Base-by-base conservation (phyloP, 2,113 vertebrate genomes). In the Anguilla japonica region DNA sequence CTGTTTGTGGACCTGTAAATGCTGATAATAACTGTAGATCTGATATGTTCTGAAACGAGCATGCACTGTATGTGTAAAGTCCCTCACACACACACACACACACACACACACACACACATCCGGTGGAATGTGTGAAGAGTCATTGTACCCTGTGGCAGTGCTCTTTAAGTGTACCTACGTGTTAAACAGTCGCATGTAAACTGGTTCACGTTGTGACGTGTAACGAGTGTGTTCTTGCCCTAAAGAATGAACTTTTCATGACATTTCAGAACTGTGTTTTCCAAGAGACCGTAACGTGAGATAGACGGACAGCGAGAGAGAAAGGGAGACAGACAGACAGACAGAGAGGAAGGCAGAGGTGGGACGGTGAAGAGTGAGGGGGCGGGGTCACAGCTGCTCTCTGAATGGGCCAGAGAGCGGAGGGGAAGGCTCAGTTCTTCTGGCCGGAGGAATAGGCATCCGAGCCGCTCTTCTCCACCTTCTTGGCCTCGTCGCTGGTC, bases 381-480 rank as follows among this genome's bases (percentile, higher is more conserved):
- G 71, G 39, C 13, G 29, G 53, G 53, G 67, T n/a, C 50, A 18
- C 5, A 3, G 78, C 79, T 79, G 60, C 43, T 53, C 41, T 86
- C 75, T 53, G 26, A 81, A 11, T 41, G 56, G 6, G 39, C 2
- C 3, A 41, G 57, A 22, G 29, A 6, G 1, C 9, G 18, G 41
- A 75, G 3, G 41, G 8, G 84, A 41, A 39, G n/a, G n/a, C 92
- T 95, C 96, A 26, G 94, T 93, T 88, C 95, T 95, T 92, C 92
- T 92, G 89, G 92, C 92, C 18, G 90, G 88, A 88, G 91, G 83
- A 90, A 91, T 96, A 91, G 80, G 92, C 94, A 91, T 96, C 97
- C 71, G 91, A 95, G 2, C 97, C 96, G 88, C 95, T 93, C 84
- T 94, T 96, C 86, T 96, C 96, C 13, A 89, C 91, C 93, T 95